These are phyloP conservation scores for Pangasius sanitwongsei DNA, from an alignment of 2,797 vertebrate species.

Conservation along the genomic window DNA sequence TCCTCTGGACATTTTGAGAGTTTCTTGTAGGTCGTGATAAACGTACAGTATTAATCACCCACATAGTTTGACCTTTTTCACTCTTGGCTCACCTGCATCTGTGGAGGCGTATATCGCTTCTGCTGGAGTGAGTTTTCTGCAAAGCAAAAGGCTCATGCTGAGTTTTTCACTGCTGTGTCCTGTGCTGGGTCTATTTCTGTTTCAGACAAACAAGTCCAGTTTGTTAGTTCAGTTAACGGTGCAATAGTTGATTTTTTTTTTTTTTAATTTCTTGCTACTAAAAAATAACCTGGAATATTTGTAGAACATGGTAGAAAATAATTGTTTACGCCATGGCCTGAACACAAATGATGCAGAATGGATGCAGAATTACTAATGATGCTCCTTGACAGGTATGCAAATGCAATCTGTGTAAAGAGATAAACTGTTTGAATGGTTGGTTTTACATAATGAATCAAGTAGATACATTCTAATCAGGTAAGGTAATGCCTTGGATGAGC, in stretches of 20 bases:
- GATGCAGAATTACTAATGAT: neutral
- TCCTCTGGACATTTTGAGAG: neutral
- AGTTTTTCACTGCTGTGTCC: neutral
- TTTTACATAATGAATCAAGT: neutral
- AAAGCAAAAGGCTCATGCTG: neutral
- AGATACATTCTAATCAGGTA: neutral
- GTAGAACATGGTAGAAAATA: neutral
- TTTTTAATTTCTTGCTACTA: neutral
- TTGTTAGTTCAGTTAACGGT: neutral
- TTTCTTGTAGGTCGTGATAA: neutral
- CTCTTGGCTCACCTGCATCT: slow-evolving; percentile 8
- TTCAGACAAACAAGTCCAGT: neutral
- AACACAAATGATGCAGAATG: neutral
- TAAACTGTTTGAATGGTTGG: neutral
- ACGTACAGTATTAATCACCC: neutral
- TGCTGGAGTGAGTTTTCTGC: neutral
- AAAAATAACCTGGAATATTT: neutral
- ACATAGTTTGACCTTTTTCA: slow-evolving; percentile 8
- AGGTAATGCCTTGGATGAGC: neutral
- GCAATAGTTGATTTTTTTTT: neutral
- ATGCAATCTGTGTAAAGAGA: neutral
- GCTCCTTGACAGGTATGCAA: neutral
- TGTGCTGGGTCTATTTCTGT: neutral
- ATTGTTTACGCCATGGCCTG: neutral
- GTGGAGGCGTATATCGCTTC: neutral